Evolutionary conservation across 2,113 vertebrate species (phyloP), one percentile per base, ranked within the genome.

Genomic region (Colaptes auratus): DNA sequence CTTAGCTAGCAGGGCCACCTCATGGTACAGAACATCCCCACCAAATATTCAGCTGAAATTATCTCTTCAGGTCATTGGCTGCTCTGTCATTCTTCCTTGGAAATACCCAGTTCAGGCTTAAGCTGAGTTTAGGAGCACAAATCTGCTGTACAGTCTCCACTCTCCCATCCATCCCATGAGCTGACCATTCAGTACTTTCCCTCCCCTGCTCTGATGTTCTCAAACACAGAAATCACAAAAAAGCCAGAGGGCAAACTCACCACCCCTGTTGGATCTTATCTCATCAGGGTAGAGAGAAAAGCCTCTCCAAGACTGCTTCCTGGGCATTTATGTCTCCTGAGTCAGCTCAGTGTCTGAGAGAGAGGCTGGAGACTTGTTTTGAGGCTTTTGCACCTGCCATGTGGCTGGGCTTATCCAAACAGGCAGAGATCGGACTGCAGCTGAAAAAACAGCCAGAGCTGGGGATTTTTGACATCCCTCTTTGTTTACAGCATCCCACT

Each of bases 371-470:
- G 71, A 80, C 27, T 63, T 89, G 88, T 94, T 96, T 66, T 70
- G 61, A 79, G 82, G 66, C 61, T 61, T 66, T 90, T 95, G 93
- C 96, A 97, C 97, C 97, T 98, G 97, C 92, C 93, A 77, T 91
- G 95, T 69, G 25, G 1, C 46, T 94, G 83, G 70, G 39, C 84
- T 96, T 97, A 94, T 93, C 86, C 93, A 97, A 97, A 96, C 89
- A 97, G 86, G 16, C 3, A 25, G 72, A 87, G 90, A 74, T 80
- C 0, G 36, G 67, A 18, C 36, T 16, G 11, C 97, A 98, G 97
- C 97, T 97, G 97, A 92, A 97, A 97, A 88, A 98, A 97, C 95
- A 97, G 94, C 94, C 84, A 77, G 84, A 94, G 88, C 76, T 85
- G 4, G 20, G 92, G 86, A 88, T 90, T 95, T 95, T 92, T 97